Percentiles rank a stretch among this genome's conserved stretches.
Evolutionary conservation across 2,888 invertebrate genomes (phyloP).

Genomic region (Neuroscelio doddi): DNA sequence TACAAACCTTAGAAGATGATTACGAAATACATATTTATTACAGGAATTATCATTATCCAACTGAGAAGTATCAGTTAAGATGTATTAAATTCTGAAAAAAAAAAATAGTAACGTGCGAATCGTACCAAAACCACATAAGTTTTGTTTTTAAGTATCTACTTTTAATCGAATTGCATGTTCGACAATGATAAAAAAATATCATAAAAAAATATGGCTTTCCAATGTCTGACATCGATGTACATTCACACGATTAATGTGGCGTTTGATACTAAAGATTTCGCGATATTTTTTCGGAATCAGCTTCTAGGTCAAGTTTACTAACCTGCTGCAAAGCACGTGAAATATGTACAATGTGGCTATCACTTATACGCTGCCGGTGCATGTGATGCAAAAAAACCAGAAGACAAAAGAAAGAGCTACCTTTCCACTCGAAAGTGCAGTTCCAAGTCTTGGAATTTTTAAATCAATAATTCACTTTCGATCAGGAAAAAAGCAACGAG

Average conservation of each 20-base stretch:
- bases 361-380: background rate
- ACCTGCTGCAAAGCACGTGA: slow-evolving; percentile 11
- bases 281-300: slow-evolving; percentile 6
- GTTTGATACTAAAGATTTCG: background rate
- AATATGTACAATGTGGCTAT: slow-evolving; percentile 17
- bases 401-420: slow-evolving; percentile 9
- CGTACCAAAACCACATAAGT: no score
- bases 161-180: no score
- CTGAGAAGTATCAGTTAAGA: background rate
- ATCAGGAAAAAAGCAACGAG: slow-evolving; percentile 9
- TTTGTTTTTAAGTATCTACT: background rate
- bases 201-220: slow-evolving; percentile 5
- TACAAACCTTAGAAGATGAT: slow-evolving; percentile 2
- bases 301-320: slow-evolving; percentile 10
- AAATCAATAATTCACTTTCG: background rate
- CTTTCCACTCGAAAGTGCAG: slow-evolving; percentile 14
- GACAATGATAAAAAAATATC: slow-evolving; percentile 1
- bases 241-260: background rate
- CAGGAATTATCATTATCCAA: background rate
- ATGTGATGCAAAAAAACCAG: background rate
- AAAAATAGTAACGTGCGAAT: no score
- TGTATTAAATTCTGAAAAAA: no score
- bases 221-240: background rate
- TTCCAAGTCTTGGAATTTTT: slow-evolving; percentile 9
- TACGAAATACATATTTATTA: background rate